Evolutionary conservation across 1,140 invertebrate genomes (phyloP).

Genomic region (Drosophila nannoptera): DNA sequence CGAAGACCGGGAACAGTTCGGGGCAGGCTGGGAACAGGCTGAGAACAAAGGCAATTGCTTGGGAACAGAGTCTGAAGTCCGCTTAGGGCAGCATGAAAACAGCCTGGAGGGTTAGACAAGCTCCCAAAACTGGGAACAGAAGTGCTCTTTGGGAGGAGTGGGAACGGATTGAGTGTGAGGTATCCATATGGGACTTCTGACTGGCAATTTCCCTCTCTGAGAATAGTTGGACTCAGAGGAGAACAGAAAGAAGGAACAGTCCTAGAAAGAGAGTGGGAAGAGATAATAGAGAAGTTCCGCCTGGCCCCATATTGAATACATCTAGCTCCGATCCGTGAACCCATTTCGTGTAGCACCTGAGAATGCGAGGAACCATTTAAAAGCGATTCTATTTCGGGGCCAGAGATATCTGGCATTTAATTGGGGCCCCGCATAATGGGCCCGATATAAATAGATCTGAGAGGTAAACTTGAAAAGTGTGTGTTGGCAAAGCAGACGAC

Average conservation of each 20-base stretch:
- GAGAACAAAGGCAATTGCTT: background rate
- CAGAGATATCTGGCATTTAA: background rate
- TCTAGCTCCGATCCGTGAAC: too few species aligned
- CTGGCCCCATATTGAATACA: too few species aligned
- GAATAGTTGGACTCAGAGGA: background rate
- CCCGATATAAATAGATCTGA: constrained; percentile 10
- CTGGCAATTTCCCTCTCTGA: too few species aligned
- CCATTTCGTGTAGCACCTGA: background rate
- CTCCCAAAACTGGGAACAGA: too few species aligned
- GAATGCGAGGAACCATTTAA: constrained; percentile 2
- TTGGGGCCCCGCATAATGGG: background rate
- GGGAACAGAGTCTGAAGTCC: background rate
- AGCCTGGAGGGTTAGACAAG: background rate
- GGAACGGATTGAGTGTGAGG: background rate
- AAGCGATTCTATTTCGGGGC: constrained; percentile 1
- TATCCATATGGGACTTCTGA: background rate
- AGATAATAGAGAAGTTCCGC: too few species aligned
- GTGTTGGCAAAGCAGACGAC: too few species aligned
- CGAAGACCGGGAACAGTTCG: background rate
- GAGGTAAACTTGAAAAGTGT: too few species aligned
- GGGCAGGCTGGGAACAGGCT: background rate
- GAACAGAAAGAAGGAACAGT: background rate
- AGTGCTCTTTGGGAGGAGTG: too few species aligned
- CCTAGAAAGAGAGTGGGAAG: background rate
- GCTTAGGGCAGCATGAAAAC: too few species aligned